Evolutionary conservation across 1,140 invertebrate genomes (phyloP).

Genomic region (Drosophila nasuta): DNA sequence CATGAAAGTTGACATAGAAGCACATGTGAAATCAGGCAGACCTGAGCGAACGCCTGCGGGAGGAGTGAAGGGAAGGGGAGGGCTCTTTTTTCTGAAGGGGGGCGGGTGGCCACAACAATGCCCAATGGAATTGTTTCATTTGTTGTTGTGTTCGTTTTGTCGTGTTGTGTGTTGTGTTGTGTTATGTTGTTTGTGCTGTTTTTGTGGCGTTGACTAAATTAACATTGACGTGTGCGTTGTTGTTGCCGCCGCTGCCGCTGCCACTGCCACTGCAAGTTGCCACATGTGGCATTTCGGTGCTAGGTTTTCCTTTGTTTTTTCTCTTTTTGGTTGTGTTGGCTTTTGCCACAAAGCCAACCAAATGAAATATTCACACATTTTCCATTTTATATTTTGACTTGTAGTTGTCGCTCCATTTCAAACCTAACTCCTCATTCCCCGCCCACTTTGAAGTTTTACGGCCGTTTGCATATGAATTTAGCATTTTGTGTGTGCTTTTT

Average conservation of each 20-base stretch:
- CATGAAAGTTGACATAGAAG: slow-evolving; percentile 81
- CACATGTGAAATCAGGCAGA: slow-evolving; percentile 76
- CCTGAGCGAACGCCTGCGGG: neutral
- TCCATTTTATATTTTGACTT: slow-evolving; percentile 78
- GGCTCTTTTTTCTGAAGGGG: neutral
- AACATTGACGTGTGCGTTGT: slow-evolving; percentile 73
- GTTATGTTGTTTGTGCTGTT: slow-evolving; percentile 36
- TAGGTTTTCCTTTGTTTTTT: slow-evolving; percentile 3
- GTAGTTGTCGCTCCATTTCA: slow-evolving; percentile 51
- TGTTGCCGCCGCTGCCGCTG: slow-evolving; percentile 44
- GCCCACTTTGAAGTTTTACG: slow-evolving; percentile 59
- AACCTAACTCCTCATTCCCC: neutral
- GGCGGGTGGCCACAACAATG: slow-evolving; percentile 67
- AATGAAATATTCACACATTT: slow-evolving; percentile 81
- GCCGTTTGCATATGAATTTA: slow-evolving; percentile 70
- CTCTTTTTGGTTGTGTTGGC: slow-evolving; percentile 24
- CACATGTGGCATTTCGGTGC: slow-evolving; percentile 68
- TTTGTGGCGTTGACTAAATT: slow-evolving; percentile 80
- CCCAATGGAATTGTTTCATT: slow-evolving; percentile 79
- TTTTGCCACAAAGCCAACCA: slow-evolving; percentile 39
- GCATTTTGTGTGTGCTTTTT: slow-evolving; percentile 73
- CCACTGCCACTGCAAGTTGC: slow-evolving; percentile 42
- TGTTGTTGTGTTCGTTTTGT: slow-evolving; percentile 38
- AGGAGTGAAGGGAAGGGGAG: neutral
- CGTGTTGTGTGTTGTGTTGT: slow-evolving; percentile 43